Conservation (phyloP, 2,888 invertebrate genomes). For the Leptopterna dolabrata region DNA sequence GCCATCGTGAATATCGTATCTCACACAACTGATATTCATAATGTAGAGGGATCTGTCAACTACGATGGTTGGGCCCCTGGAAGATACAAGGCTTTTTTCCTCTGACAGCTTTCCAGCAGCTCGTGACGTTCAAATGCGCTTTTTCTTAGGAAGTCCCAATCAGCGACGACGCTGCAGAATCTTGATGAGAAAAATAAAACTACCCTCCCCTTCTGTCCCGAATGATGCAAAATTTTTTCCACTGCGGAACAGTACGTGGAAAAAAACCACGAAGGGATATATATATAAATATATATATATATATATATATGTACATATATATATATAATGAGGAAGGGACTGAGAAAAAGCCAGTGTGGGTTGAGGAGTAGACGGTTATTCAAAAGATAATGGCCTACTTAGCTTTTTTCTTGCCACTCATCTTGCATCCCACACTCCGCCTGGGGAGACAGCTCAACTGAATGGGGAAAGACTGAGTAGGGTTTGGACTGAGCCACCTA, state of each 20-base stretch:
- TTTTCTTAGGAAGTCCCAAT: neutral
- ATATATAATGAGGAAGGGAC: constrained; percentile 16
- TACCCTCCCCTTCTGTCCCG: neutral
- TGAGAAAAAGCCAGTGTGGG: neutral
- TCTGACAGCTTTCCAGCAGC: no score
- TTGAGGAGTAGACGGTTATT: constrained; percentile 24
- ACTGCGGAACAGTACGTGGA: neutral
- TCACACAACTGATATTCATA: no score
- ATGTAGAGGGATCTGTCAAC: no score
- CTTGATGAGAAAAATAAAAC: neutral
- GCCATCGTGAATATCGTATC: no score
- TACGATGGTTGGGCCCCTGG: no score
- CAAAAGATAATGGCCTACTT: constrained; percentile 53
- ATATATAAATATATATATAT: no score
- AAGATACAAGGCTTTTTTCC: no score
- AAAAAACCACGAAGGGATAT: neutral
- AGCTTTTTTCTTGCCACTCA: constrained; percentile 13
- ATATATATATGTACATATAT: no score
- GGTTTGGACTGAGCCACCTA: no score
- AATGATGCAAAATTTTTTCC: neutral
- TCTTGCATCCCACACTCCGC: neutral
- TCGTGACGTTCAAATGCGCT: no score
- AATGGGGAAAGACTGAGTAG: neutral
- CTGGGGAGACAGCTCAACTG: constrained; percentile 22
- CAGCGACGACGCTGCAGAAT: neutral